Conservation (phyloP, 2,113 vertebrate genomes). For the Hemicordylus capensis region DNA sequence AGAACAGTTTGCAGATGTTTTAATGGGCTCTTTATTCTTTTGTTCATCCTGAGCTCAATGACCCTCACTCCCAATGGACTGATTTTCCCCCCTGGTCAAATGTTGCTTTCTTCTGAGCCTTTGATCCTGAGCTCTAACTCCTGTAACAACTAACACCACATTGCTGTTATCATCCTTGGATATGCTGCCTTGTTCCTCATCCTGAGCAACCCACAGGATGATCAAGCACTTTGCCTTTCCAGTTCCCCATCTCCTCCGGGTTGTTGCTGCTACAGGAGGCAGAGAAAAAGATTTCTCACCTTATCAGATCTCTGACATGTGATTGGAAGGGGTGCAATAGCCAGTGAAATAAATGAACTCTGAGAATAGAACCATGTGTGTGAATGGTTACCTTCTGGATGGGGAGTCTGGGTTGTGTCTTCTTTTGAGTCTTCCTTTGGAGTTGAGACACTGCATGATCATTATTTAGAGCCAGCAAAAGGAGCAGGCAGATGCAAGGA, state of each 20-base stretch:
- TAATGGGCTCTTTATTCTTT: conserved; percentile 61
- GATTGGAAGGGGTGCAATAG: conserved; percentile 26
- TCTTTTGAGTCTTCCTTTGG: background rate
- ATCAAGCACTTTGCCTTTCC: background rate
- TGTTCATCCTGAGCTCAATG: conserved; percentile 59
- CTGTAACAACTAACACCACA: conserved; percentile 37
- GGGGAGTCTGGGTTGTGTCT: background rate
- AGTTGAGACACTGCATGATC: background rate
- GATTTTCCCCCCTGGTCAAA: conserved; percentile 41
- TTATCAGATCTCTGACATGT: conserved; percentile 15
- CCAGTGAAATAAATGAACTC: background rate
- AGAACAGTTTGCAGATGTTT: conserved; percentile 60
- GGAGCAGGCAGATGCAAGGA: background rate
- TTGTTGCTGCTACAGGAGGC: background rate
- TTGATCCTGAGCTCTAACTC: conserved; percentile 60
- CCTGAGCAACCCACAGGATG: background rate
- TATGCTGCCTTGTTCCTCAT: conserved; percentile 34
- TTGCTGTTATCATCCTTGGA: conserved; percentile 39
- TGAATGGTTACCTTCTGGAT: background rate
- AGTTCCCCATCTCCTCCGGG: background rate
- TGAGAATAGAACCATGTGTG: background rate
- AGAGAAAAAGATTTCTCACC: background rate
- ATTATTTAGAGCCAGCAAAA: background rate
- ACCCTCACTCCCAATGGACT: conserved; percentile 55
- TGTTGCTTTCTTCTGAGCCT: conserved; percentile 60